These are phyloP conservation scores for Argynnis bischoffii DNA, from an alignment of 2,888 invertebrate species.

Conservation along the genomic window DNA sequence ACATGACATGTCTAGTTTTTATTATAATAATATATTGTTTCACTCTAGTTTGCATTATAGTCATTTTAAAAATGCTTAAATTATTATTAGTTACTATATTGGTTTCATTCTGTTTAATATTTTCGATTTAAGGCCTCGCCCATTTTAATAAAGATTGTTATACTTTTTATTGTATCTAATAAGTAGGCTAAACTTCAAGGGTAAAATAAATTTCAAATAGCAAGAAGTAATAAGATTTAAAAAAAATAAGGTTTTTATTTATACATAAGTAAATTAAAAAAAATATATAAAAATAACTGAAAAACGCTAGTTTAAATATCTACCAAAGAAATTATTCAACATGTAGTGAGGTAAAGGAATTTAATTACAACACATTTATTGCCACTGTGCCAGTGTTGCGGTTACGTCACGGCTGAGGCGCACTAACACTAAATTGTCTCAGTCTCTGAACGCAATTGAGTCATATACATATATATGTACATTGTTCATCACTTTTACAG, in stretches of 20 bases:
- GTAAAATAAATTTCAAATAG: no score
- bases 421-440: conserved; percentile 23
- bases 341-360: conserved; percentile 19
- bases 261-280: neutral
- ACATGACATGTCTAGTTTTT: no score
- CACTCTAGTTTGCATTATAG: no score
- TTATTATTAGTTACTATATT: no score
- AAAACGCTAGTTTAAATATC: conserved; percentile 4
- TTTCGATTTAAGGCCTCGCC: no score
- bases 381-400: conserved; percentile 17
- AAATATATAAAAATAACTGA: conserved; percentile 6
- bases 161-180: no score
- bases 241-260: neutral
- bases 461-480: conserved; percentile 3
- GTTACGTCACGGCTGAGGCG: conserved; percentile 16
- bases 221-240: neutral
- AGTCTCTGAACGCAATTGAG: conserved; percentile 10
- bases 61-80: no score
- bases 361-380: conserved; percentile 29
- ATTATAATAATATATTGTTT: no score
- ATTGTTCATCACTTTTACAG: no score
- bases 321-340: conserved; percentile 12
- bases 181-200: no score
- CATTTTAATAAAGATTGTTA: no score
- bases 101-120: no score